These are phyloP conservation scores for Yoshiicerus persimilis DNA, from an alignment of 1,140 invertebrate genomes.

Conservation along the genomic window DNA sequence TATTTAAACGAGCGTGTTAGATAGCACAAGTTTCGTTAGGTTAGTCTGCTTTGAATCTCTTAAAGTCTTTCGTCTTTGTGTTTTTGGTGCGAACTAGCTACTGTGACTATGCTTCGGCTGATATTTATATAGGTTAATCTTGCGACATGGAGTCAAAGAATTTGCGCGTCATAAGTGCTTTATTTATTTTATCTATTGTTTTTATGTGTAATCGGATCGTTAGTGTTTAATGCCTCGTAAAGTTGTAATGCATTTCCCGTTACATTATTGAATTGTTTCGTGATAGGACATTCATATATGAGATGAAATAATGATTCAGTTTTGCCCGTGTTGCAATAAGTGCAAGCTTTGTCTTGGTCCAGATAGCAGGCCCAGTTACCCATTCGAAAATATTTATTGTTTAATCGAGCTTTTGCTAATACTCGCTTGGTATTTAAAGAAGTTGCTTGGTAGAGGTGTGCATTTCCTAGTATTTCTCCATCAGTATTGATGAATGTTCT, in stretches of 20 bases:
- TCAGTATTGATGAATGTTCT: background rate
- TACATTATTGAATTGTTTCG: background rate
- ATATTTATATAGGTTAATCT: slow-evolving; percentile 35
- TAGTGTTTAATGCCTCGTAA: background rate
- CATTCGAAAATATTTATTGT: background rate
- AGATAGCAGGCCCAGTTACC: background rate
- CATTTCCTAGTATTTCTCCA: background rate
- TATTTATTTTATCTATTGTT: slow-evolving; percentile 26
- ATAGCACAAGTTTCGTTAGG: too few species aligned
- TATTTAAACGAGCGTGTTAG: too few species aligned
- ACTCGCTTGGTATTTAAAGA: background rate
- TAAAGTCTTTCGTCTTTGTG: too few species aligned
- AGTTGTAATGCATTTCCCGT: background rate
- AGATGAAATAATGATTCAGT: background rate
- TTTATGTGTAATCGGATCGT: background rate
- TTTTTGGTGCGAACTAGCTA: slow-evolving; percentile 7
- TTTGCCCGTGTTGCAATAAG: background rate
- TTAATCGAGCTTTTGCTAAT: background rate
- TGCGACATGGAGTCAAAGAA: background rate
- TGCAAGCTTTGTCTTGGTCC: background rate
- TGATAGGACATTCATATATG: background rate
- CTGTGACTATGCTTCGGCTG: slow-evolving; percentile 48
- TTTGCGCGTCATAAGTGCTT: background rate
- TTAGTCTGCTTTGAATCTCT: too few species aligned
- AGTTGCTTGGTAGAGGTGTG: background rate